Base-by-base conservation (phyloP, 2,113 vertebrate genomes). In the Sylvia atricapilla region DNA sequence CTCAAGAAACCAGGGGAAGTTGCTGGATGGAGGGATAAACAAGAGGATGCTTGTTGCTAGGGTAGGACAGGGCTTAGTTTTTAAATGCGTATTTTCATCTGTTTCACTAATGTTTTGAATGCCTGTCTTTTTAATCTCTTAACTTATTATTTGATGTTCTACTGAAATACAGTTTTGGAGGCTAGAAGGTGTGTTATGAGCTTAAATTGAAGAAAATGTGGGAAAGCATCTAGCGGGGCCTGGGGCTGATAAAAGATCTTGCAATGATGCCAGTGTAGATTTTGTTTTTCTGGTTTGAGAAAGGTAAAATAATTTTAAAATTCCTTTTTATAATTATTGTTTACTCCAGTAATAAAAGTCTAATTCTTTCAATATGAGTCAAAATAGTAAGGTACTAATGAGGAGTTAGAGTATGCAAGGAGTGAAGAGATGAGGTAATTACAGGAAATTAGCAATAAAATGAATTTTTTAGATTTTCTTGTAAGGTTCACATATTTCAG, bases 221-320 rank as follows among this genome's bases (percentile, higher is more conserved):
- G 20, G 27, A 31, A 88, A 35, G 14, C 19, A 60, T 55, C 11
- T 13, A 1, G 9, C 19, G 20, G 59, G 18, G 7, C 31, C 24
- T 87, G 37, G 76, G 41, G 41, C 31, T 66, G n/a, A 9, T 72
- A 10, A 23, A 88, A 13, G 44, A 23, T 41, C 31, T 55, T 64
- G 63, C 0, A 1, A 0, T 66, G 12, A 37, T 80, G 15, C 28
- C 16, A 17, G 2, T 63, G 39, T 47, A 58, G 10, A 14, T 77
- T 83, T 83, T 69, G 22, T 41, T 87, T 76, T 90, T 56, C n/a
- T 74, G 18, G 11, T 81, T 69, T 1, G 0, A 80, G 39, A 77
- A 83, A 46, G 23, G n/a, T 58, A 20, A 85, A 78, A 16, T 47
- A 72, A 59, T 43, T 53, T 63, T 31, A 30, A 50, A 20, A 7